Percentiles rank a stretch among this genome's conserved stretches.
Conservation (phyloP, 2,888 invertebrate species). For the Aphodius granarius region DNA sequence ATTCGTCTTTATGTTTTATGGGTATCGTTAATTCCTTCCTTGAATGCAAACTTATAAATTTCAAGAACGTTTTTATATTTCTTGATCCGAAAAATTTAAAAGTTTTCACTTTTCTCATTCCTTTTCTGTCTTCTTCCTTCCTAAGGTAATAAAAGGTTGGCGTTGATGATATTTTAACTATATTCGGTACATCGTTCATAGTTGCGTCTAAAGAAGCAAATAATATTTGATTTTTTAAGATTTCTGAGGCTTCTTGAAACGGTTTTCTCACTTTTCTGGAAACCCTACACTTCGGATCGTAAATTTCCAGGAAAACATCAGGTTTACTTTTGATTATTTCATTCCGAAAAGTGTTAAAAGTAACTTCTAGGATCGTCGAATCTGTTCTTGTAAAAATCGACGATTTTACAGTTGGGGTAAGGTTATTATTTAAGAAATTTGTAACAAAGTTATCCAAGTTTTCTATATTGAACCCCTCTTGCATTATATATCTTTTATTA, state of each 20-base stretch:
- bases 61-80: neutral
- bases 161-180: neutral
- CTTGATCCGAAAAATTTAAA: neutral
- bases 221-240: conserved; percentile 1
- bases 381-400: neutral
- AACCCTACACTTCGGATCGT: conserved; percentile 12
- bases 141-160: neutral
- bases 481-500: conserved; percentile 17
- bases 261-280: neutral
- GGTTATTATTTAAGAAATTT: neutral
- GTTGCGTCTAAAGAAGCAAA: conserved; percentile 10
- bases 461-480: neutral
- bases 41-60: neutral
- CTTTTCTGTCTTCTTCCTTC: too few species aligned
- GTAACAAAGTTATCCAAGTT: neutral
- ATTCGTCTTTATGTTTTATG: neutral
- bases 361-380: conserved; percentile 8
- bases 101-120: too few species aligned
- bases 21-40: neutral
- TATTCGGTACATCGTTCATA: conserved; percentile 17
- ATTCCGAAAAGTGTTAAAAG: neutral
- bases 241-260: neutral
- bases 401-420: conserved; percentile 9
- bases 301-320: conserved; percentile 12
- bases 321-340: neutral